A percentile compares a stretch with the other conserved stretches of the same genome.
These are phyloP conservation scores for Andrena chrysosceles DNA, from an alignment of 2,888 invertebrate species.

Conservation along the genomic window DNA sequence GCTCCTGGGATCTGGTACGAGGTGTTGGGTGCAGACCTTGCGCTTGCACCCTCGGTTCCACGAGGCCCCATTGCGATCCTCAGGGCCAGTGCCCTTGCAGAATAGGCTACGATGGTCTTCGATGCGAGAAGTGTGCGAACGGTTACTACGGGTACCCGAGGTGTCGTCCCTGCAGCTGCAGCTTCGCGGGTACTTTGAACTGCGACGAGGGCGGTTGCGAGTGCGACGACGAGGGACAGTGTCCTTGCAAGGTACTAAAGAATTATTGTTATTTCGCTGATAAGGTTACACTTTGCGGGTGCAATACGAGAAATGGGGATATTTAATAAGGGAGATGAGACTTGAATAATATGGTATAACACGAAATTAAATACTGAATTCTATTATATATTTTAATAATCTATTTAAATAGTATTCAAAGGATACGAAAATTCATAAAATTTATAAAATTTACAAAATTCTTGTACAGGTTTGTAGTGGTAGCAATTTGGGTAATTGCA, in stretches of 20 bases:
- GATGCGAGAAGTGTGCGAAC: conserved; percentile 93
- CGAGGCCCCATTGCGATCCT: conserved; percentile 89
- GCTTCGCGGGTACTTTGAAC: conserved; percentile 89
- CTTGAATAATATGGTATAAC: too few species aligned
- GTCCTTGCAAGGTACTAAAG: conserved; percentile 92
- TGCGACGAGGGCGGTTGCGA: conserved; percentile 89
- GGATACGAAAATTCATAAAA: not conserved
- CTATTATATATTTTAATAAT: not conserved
- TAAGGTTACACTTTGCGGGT: not conserved
- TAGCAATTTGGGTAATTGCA: too few species aligned
- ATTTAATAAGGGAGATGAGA: too few species aligned
- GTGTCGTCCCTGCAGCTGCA: conserved; percentile 94
- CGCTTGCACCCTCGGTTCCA: conserved; percentile 91
- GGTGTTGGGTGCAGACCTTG: conserved; percentile 93
- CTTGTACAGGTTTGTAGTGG: too few species aligned
- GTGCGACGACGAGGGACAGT: conserved; percentile 92
- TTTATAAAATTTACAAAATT: too few species aligned
- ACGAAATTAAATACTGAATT: too few species aligned
- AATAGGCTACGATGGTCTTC: conserved; percentile 90
- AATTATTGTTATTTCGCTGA: not conserved
- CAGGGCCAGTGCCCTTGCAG: conserved; percentile 92
- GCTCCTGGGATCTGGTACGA: conserved; percentile 92
- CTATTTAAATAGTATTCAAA: not conserved
- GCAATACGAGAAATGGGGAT: not conserved
- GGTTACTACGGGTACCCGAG: conserved; percentile 96